phyloP scores from a whole-genome alignment of 2,113 vertebrate genomes.

The Plecotus auritus region DNA sequence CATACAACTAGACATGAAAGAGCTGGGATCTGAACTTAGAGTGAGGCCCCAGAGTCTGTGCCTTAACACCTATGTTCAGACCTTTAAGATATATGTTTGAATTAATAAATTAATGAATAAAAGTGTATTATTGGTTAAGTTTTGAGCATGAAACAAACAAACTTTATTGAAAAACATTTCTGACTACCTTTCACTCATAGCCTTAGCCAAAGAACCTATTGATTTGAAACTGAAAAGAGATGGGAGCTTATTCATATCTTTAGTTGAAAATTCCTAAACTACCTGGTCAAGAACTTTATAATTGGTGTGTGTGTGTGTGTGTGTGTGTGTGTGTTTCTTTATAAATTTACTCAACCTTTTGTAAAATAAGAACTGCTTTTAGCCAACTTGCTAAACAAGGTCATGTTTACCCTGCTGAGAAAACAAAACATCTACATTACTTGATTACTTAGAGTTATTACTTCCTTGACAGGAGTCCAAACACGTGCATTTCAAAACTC shows the following conservation, averaged over 20 bases:
- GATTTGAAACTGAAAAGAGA: neutral
- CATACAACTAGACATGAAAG: neutral
- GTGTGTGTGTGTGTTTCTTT: neutral
- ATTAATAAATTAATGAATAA: neutral
- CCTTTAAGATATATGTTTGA: neutral
- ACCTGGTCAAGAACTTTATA: neutral
- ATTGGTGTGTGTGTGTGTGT: neutral
- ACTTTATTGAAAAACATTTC: neutral
- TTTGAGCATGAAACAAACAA: neutral
- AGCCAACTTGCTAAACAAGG: neutral
- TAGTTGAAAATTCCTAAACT: neutral
- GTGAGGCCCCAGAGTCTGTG: neutral
- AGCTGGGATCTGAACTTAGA: neutral
- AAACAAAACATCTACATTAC: neutral
- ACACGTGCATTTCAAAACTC: conserved; percentile 8
- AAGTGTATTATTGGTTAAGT: neutral
- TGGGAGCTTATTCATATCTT: neutral
- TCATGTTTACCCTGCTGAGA: neutral
- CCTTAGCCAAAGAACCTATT: neutral
- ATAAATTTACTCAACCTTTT: neutral
- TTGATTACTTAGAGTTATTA: conserved; percentile 8
- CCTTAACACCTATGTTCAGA: neutral
- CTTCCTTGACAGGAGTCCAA: neutral
- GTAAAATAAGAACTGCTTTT: neutral
- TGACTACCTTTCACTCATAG: neutral